Conservation (phyloP, 2,113 vertebrate genomes). For the Tor tambroides region DNA sequence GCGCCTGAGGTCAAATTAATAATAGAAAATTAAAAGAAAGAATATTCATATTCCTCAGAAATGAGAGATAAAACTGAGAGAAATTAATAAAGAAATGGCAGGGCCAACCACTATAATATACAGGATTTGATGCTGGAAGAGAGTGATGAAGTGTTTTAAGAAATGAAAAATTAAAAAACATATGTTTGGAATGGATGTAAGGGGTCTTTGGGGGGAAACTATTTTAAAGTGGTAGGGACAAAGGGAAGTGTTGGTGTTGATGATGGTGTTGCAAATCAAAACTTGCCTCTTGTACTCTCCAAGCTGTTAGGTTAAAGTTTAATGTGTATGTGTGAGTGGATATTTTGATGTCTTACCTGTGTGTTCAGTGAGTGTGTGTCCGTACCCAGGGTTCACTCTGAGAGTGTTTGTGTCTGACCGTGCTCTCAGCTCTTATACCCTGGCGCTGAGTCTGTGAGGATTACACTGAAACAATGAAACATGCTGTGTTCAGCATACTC, state of each 20-base stretch:
- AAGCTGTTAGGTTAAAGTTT: background rate
- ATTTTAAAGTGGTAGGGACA: background rate
- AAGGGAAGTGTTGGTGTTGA: background rate
- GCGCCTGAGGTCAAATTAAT: conserved; percentile 63
- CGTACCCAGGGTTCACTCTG: conserved; percentile 71
- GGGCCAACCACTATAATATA: background rate
- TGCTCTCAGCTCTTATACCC: conserved; percentile 75
- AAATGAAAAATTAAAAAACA: background rate
- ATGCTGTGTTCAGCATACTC: conserved; percentile 72
- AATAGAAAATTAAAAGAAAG: conserved; percentile 14
- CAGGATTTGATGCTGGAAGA: background rate
- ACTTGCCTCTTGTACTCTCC: background rate
- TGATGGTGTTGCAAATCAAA: background rate
- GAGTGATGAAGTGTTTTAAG: background rate
- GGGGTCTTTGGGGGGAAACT: background rate
- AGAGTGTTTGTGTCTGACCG: conserved; percentile 68
- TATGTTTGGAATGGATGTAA: background rate
- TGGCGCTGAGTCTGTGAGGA: conserved; percentile 75
- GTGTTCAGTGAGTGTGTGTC: conserved; percentile 69
- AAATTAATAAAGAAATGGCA: background rate
- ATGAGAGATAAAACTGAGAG: background rate
- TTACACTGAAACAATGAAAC: conserved; percentile 75
- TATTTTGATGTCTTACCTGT: conserved; percentile 46
- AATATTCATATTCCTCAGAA: background rate
- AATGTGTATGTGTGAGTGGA: conserved; percentile 64